These are phyloP conservation scores for Caretta caretta DNA, from an alignment of 2,113 vertebrate species.

Conservation along the genomic window DNA sequence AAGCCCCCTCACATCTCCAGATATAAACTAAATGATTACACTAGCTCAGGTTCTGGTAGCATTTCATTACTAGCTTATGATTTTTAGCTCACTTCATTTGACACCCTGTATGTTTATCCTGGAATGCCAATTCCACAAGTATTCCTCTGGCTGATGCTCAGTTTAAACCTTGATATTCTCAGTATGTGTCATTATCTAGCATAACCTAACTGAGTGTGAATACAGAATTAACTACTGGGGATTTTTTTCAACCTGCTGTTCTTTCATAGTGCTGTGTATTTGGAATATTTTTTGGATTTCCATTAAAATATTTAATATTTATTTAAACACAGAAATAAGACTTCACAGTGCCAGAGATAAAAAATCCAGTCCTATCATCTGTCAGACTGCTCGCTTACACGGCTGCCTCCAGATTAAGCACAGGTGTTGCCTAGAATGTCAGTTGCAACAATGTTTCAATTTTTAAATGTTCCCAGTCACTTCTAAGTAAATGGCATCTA, in stretches of 20 bases:
- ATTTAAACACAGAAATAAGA: not conserved
- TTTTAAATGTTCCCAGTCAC: slow-evolving; percentile 16
- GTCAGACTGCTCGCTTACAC: not conserved
- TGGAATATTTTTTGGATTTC: not conserved
- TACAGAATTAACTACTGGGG: fast-evolving
- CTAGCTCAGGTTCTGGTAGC: not conserved
- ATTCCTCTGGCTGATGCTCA: not conserved
- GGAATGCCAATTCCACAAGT: fast-evolving
- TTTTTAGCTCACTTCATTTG: not conserved
- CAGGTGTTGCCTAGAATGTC: slow-evolving; percentile 39
- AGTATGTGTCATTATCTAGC: fast-evolving
- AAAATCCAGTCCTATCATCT: not conserved
- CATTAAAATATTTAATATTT: not conserved
- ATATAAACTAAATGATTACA: fast-evolving
- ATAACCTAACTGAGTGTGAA: fast-evolving
- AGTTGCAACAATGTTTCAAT: fast-evolving
- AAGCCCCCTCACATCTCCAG: not conserved
- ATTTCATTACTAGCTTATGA: not conserved
- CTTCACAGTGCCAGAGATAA: not conserved
- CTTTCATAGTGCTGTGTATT: fast-evolving
- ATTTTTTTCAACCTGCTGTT: not conserved
- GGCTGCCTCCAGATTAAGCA: not conserved
- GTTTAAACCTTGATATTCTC: not conserved
- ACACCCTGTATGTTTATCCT: not conserved
- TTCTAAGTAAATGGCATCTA: not conserved